Evolutionary conservation across 2,797 vertebrate species (phyloP).

Genomic region (Amblyopsis hoosieri): DNA sequence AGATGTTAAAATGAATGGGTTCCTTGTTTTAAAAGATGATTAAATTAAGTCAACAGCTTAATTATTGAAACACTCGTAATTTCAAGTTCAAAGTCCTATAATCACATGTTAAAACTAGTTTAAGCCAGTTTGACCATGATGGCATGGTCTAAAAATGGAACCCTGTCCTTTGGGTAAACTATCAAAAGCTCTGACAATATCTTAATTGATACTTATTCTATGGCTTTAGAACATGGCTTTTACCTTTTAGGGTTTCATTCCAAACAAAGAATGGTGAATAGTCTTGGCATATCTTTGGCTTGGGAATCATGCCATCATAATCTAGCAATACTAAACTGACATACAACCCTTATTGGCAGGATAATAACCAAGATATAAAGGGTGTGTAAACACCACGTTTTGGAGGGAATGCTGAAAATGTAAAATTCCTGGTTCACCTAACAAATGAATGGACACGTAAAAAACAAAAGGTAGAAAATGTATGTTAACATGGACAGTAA

Average conservation of each 20-base stretch:
- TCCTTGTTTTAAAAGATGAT: too few relatives aligned
- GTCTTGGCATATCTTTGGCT: constrained; percentile 57
- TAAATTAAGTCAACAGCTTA: too few relatives aligned
- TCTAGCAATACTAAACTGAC: constrained; percentile 15
- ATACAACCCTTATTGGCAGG: too few relatives aligned
- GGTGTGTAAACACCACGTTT: background rate
- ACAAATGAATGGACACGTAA: constrained; percentile 14
- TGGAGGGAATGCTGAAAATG: constrained; percentile 25
- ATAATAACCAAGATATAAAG: constrained; percentile 1
- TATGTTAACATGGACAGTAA: constrained; percentile 7
- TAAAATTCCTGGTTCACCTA: constrained; percentile 5
- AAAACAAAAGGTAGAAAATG: background rate
- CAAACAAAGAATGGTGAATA: constrained; percentile 6
- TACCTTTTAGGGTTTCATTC: constrained; percentile 4
- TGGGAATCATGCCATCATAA: constrained; percentile 19
- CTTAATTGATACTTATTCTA: constrained; percentile 8
- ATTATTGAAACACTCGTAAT: too few relatives aligned
- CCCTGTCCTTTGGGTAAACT: background rate
- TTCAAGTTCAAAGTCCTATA: too few relatives aligned
- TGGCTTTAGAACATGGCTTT: constrained; percentile 51
- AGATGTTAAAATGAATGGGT: too few relatives aligned
- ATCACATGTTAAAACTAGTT: too few relatives aligned
- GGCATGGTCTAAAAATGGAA: too few relatives aligned
- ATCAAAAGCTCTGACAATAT: constrained; percentile 40
- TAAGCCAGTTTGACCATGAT: too few relatives aligned